Base-by-base conservation (phyloP, 2,888 invertebrate species). In the Pristionchus mayeri region DNA sequence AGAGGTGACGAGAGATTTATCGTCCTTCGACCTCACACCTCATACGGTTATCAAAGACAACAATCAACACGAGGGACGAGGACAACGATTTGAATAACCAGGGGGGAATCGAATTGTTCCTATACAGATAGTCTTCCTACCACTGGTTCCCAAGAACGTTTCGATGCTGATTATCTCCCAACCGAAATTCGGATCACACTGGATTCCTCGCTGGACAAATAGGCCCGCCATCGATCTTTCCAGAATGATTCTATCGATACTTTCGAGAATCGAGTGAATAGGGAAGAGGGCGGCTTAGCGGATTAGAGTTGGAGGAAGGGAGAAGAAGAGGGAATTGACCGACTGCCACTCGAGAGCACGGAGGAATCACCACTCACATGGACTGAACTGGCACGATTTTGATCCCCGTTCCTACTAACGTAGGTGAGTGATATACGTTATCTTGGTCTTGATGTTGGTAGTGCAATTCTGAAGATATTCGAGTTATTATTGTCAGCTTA, bases 291-390 rank as follows among this genome's bases (percentile, higher is more conserved):
- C 7, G 16, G n/a, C 54, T 54, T 21, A 54, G 54, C 54, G 54
- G 54, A 54, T 54, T 54, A 63, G 30, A 30, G 30, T 11, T 13
- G 11, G 40, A 24, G 40, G 24, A 24, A 40, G 21, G 37, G 21
- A n/a, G 37, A 21, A 11, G 40, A n/a, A n/a, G n/a, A 24, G 24
- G 71, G 40, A 44, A 44, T 71, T 71, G 71, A 71, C 71, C 71
- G 37, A 71, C 37, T 71, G 37, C 71, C 71, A 40, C 13, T 71
- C 24, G 63, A 63, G 63, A 63, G 63, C 34, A 57, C 7, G 13
- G 60, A 60, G 34, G 63, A 63, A 63, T 63, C 60, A 30, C 13
- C 44, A 16, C 44, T n/a, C 40, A 18, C 4, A 44, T 71, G 40
- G 40, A 71, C 40, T 71, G 71, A 40, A n/a, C 11, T 30, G 71